Evolutionary conservation across 2,797 vertebrate species (phyloP), one percentile per base, ranked within the genome.

Genomic region (Heterohyrax brucei): DNA sequence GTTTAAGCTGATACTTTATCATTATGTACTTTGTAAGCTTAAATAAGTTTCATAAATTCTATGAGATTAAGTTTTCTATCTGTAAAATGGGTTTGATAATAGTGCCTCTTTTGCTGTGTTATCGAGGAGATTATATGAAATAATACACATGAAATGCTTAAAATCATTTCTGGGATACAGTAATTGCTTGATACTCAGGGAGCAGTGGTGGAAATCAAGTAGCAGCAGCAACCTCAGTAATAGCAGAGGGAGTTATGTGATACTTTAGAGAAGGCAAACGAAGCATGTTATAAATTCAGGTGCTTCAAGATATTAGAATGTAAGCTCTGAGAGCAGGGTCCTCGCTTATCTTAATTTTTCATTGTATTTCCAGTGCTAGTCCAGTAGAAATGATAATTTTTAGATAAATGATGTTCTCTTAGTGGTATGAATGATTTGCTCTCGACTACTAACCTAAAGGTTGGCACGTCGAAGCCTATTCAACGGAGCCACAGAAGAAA

Each of bases 1-100:
- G 59, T 91, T 90, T 79, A 26, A 91, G 77, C 30, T 48, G 70
- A 90, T 28, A 6, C 3, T 61, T 96, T 87, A 50, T 90, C 39
- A 64, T 87, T 48, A 39, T 77, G 87, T 86, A 93, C 83, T 91
- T 73, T 79, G n/a, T 88, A 64, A 85, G 0, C 56, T 82, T 56
- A 16, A 56, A 56, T 56, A 56, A 56, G 14, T 14, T 56, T 2
- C 53, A 14, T 56, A 16, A 56, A 56, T 56, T 56, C 64, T 87
- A 4, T 68, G 18, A 88, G 46, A 81, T 33, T 50, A 50, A 66
- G 8, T 79, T 95, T 77, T 66, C 22, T 26, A 82, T 77, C 56
- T 68, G 26, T 10, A 94, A 97, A 88, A 88, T 59, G 59, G 30
- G 26, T 76, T 80, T 91, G 13, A 48, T 84, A 72, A 66, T 4